A percentile compares a stretch with the other conserved stretches of the same genome.
phyloP scores from a whole-genome alignment of 1,140 invertebrate species.

The Battus philenor region DNA sequence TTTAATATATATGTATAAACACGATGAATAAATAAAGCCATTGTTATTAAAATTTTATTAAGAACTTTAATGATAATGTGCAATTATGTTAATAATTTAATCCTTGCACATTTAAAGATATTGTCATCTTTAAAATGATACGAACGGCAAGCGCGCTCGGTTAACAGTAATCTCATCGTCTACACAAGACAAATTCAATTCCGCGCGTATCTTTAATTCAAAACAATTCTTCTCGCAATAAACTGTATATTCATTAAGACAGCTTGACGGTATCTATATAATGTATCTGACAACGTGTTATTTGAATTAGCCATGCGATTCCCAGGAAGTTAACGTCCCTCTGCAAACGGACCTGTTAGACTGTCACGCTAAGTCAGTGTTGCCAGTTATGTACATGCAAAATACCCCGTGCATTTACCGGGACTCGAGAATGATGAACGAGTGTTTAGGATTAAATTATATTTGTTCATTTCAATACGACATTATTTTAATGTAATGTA shows the following conservation, averaged over 20 bases:
- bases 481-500: too few relatives aligned
- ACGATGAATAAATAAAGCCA: too few relatives aligned
- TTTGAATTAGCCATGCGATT: conserved; percentile 18
- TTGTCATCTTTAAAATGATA: conserved; percentile 1
- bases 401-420: conserved; percentile 5
- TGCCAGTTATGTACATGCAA: conserved; percentile 14
- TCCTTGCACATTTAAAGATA: too few relatives aligned
- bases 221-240: conserved; percentile 8
- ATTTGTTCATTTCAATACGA: too few relatives aligned
- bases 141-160: not conserved
- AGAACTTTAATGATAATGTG: too few relatives aligned
- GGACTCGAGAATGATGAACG: conserved; percentile 8
- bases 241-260: conserved; percentile 16
- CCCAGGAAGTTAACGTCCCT: conserved; percentile 14
- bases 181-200: not conserved
- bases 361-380: conserved; percentile 13
- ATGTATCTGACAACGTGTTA: conserved; percentile 16
- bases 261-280: conserved; percentile 11
- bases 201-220: conserved; percentile 10
- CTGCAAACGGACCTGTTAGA: conserved; percentile 3
- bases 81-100: too few relatives aligned
- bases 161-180: not conserved
- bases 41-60: too few relatives aligned
- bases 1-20: too few relatives aligned
- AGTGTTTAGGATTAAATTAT: too few relatives aligned